Evolutionary conservation across 2,113 vertebrate genomes (phyloP).

Genomic region (Puffinus mauretanicus): DNA sequence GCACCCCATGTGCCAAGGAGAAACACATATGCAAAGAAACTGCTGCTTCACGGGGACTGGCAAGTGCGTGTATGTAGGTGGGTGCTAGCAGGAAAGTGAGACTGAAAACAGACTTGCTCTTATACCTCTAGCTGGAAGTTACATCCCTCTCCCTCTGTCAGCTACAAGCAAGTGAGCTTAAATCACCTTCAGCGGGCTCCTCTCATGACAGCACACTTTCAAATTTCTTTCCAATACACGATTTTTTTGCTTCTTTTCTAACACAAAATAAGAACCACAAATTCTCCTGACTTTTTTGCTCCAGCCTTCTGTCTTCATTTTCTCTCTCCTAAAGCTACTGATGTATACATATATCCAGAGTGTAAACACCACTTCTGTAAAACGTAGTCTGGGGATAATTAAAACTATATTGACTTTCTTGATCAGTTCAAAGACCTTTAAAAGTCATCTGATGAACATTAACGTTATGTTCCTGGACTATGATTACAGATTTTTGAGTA

Average conservation of each 20-base stretch:
- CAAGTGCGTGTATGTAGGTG: neutral
- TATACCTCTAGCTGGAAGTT: neutral
- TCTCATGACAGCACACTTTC: neutral
- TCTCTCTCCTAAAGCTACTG: neutral
- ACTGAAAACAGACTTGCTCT: neutral
- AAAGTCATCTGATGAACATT: neutral
- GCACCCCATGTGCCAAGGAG: rapidly evolving
- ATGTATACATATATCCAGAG: neutral
- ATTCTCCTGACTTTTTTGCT: neutral
- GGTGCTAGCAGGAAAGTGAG: neutral
- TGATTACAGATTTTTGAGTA: neutral
- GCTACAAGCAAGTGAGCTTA: neutral
- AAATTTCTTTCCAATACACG: neutral
- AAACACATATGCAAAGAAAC: neutral
- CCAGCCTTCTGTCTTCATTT: neutral
- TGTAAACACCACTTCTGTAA: neutral
- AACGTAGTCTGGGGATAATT: neutral
- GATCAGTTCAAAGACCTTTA: neutral
- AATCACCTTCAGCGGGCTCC: neutral
- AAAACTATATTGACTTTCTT: neutral
- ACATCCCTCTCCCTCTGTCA: neutral
- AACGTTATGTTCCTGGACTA: neutral
- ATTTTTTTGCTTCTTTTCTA: neutral
- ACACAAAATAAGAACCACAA: neutral
- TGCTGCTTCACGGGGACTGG: neutral